phyloP scores from a whole-genome alignment of 2,888 invertebrate genomes.

The Rotaria sp. region DNA sequence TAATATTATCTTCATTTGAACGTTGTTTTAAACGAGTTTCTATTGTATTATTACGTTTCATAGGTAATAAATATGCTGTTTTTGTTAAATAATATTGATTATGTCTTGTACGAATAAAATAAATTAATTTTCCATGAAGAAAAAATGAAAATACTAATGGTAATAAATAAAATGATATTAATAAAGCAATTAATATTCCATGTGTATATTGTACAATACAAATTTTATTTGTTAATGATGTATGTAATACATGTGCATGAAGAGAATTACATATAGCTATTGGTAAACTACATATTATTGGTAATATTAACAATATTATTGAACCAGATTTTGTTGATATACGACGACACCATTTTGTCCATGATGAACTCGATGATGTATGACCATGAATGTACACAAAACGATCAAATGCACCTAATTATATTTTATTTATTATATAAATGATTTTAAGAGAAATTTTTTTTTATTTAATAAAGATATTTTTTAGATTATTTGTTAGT shows the following conservation, averaged over 20 bases:
- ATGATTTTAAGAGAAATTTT: too few relatives aligned
- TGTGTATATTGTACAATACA: neutral
- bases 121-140: neutral
- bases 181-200: neutral
- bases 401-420: neutral
- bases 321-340: neutral
- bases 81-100: neutral
- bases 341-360: neutral
- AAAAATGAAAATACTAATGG: neutral
- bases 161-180: neutral
- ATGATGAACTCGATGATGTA: neutral
- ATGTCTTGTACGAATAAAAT: constrained; percentile 11
- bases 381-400: neutral
- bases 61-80: neutral
- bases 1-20: neutral
- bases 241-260: neutral
- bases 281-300: neutral
- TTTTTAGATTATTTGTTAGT: too few relatives aligned
- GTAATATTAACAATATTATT: neutral
- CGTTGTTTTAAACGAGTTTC: neutral
- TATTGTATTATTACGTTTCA: neutral
- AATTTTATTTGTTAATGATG: neutral
- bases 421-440: neutral
- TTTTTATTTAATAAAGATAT: too few relatives aligned
- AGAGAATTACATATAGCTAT: neutral